A percentile compares a stretch with the other conserved stretches of the same genome.
Conservation (phyloP, 2,888 invertebrate genomes). For the Troilus luridus region DNA sequence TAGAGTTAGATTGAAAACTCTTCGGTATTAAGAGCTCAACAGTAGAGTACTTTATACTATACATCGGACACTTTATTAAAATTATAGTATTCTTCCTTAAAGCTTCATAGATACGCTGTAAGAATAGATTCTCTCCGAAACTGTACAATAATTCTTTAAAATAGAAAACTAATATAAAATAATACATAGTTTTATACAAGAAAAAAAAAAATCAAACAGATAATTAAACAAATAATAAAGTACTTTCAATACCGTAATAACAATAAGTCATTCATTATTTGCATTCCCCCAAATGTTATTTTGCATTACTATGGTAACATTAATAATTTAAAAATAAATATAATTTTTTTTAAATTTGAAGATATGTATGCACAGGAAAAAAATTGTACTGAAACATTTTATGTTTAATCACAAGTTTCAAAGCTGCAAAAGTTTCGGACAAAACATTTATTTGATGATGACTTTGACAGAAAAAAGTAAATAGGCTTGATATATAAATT, state of each 20-base stretch:
- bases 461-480: background rate
- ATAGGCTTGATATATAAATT: background rate
- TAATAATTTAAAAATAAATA: background rate
- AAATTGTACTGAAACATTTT: background rate
- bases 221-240: background rate
- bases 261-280: background rate
- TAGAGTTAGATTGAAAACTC: conserved; percentile 13
- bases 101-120: conserved; percentile 2
- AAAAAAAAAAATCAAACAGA: background rate
- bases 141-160: conserved; percentile 7
- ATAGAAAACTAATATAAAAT: background rate
- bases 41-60: background rate
- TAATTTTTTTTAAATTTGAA: background rate
- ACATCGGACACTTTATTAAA: conserved; percentile 6
- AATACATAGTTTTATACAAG: conserved; percentile 36
- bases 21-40: background rate
- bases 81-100: conserved; percentile 1
- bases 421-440: background rate
- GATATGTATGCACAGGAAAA: background rate
- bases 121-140: conserved; percentile 3
- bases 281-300: background rate
- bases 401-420: background rate
- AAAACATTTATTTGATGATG: background rate
- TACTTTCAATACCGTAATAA: background rate
- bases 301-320: background rate